These are phyloP conservation scores for Bujurquina vittata DNA, from an alignment of 2,113 vertebrate species.

Conservation along the genomic window DNA sequence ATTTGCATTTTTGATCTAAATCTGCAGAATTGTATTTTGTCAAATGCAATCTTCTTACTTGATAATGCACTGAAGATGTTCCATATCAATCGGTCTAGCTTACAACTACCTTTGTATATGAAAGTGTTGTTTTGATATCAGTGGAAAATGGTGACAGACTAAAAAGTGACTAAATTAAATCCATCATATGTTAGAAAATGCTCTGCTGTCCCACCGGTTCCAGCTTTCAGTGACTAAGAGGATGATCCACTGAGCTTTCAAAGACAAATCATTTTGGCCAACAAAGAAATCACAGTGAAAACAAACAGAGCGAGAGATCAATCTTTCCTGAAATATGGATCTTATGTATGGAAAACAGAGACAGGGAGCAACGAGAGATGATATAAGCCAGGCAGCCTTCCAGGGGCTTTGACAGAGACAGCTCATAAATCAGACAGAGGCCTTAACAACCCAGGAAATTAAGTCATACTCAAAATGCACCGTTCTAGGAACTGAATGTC, in stretches of 20 bases:
- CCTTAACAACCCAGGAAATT: conserved; percentile 44
- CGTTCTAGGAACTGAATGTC: conserved; percentile 15
- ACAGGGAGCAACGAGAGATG: conserved; percentile 11
- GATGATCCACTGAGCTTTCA: background rate
- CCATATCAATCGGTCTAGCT: background rate
- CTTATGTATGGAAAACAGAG: conserved; percentile 31
- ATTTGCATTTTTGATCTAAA: background rate
- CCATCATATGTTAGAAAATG: background rate
- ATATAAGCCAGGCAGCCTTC: conserved; percentile 61
- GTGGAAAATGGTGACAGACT: background rate
- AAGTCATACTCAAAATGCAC: conserved; percentile 46
- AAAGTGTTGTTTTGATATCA: conserved; percentile 3
- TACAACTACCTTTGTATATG: background rate
- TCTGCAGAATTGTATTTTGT: background rate
- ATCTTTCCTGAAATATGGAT: conserved; percentile 22
- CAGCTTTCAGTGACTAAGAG: background rate
- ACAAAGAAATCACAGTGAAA: conserved; percentile 20
- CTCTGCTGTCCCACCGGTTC: background rate
- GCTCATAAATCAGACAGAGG: conserved; percentile 58
- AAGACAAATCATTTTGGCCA: conserved; percentile 15
- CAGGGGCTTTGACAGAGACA: conserved; percentile 35
- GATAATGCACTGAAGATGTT: background rate
- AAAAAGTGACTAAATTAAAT: background rate
- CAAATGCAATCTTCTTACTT: background rate
- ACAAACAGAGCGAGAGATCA: conserved; percentile 11